Evolutionary conservation across 2,888 invertebrate genomes (phyloP).

Genomic region (Zootermopsis nevadensis): DNA sequence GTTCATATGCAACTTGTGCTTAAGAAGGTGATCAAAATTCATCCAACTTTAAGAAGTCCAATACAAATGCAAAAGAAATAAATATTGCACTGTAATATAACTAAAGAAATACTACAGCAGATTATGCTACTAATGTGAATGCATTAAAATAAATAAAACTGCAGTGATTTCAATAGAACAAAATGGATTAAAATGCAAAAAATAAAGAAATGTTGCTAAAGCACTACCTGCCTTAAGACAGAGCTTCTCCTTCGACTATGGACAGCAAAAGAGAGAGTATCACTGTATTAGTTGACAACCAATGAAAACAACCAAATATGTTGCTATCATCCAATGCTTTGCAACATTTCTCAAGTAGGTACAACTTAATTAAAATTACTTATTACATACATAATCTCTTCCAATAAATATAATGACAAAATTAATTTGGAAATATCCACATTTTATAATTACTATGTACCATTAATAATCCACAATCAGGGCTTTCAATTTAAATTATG

Average conservation of each 20-base stretch:
- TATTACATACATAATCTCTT: background rate
- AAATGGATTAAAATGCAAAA: slow-evolving; percentile 20
- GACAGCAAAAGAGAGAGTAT: slow-evolving; percentile 57
- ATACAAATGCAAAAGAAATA: slow-evolving; percentile 4
- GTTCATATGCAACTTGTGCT: slow-evolving; percentile 21
- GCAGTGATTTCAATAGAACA: slow-evolving; percentile 23
- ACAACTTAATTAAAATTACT: background rate
- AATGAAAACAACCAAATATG: slow-evolving; percentile 45
- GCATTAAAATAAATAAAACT: slow-evolving; percentile 8
- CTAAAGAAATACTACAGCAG: background rate
- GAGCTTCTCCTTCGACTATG: slow-evolving; percentile 63
- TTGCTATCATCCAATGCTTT: slow-evolving; percentile 34
- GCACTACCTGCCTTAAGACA: slow-evolving; percentile 63
- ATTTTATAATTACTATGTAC: background rate
- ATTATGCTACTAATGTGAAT: slow-evolving; percentile 10
- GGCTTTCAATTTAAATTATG: background rate
- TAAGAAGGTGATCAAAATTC: slow-evolving; percentile 16
- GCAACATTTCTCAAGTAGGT: slow-evolving; percentile 19
- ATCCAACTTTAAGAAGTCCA: slow-evolving; percentile 1
- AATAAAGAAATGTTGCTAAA: slow-evolving; percentile 53
- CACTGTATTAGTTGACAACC: slow-evolving; percentile 52
- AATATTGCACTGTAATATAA: background rate
- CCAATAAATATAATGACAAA: background rate
- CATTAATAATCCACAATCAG: background rate
- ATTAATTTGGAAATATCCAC: slow-evolving; percentile 7